Percentiles rank a stretch among this genome's conserved stretches.
These are phyloP conservation scores for Limnephilus lunatus DNA, from an alignment of 2,888 invertebrate genomes.

Conservation along the genomic window DNA sequence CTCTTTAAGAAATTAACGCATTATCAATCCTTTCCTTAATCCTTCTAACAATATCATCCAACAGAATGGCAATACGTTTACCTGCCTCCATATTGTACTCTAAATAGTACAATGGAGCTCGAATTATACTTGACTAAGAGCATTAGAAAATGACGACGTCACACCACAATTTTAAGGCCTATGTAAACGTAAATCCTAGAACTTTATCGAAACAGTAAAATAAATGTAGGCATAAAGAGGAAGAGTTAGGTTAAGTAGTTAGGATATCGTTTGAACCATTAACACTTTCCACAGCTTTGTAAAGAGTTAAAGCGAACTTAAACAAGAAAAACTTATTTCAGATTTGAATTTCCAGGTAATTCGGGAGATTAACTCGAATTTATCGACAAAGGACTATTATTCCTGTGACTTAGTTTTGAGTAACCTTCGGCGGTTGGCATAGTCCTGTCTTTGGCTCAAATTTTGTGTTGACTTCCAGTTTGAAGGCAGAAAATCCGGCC, in stretches of 20 bases:
- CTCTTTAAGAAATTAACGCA: no score
- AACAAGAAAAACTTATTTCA: neutral
- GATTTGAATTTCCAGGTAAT: slow-evolving; percentile 3
- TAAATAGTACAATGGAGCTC: neutral
- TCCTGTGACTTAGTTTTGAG: slow-evolving; percentile 31
- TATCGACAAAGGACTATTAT: slow-evolving; percentile 42
- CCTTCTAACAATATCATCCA: neutral
- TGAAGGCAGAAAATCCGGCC: slow-evolving; percentile 63
- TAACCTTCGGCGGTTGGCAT: slow-evolving; percentile 45
- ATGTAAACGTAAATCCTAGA: neutral
- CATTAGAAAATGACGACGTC: neutral
- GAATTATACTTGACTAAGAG: neutral
- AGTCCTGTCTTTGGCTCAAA: slow-evolving; percentile 33
- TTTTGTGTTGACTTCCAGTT: slow-evolving; percentile 59
- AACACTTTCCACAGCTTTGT: neutral
- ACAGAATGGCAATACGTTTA: neutral
- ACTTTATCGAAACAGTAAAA: neutral
- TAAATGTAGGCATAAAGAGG: neutral
- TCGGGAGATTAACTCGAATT: slow-evolving; percentile 14
- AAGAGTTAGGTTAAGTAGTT: neutral
- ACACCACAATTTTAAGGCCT: neutral
- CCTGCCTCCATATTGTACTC: neutral
- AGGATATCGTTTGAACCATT: neutral
- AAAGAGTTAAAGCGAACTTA: slow-evolving; percentile 18
- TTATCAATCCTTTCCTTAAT: no score